Percentiles rank a stretch among this genome's conserved stretches.
Evolutionary conservation across 2,797 vertebrate genomes (phyloP).

Genomic region (Holocentrus rufus): DNA sequence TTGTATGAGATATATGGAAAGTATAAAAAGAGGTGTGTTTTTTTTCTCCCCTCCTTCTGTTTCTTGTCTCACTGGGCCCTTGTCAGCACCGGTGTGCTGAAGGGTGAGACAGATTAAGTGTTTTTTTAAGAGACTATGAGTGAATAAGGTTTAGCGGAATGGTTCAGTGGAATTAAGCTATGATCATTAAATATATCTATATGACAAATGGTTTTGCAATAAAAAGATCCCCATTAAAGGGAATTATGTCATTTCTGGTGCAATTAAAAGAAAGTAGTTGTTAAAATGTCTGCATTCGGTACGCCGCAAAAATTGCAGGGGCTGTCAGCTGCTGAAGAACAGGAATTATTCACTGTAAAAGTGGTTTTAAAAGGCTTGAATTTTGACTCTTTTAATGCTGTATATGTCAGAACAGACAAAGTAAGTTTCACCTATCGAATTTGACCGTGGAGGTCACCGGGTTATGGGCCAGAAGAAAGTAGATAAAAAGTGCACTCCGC

Average conservation of each 20-base stretch:
- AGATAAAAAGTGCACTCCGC: no score
- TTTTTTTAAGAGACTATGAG: no score
- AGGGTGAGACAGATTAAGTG: neutral
- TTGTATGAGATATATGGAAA: neutral
- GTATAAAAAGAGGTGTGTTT: constrained; percentile 3
- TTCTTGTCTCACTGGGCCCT: constrained; percentile 15
- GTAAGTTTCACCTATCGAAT: constrained; percentile 1
- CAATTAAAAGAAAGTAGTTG: no score
- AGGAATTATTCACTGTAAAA: neutral
- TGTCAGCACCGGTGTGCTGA: constrained; percentile 2
- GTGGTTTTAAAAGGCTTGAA: no score
- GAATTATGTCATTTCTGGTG: no score
- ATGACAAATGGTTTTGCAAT: neutral
- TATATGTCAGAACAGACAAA: constrained; percentile 11
- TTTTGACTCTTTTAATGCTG: constrained; percentile 7
- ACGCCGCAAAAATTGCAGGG: no score
- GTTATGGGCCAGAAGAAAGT: no score
- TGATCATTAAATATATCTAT: neutral
- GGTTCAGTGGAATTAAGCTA: neutral
- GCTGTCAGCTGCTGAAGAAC: neutral
- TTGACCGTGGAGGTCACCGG: neutral
- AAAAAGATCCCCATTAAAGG: no score
- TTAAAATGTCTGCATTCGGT: no score
- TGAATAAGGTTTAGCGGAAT: neutral
- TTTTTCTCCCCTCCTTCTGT: constrained; percentile 44